phyloP scores from a whole-genome alignment of 2,888 invertebrate genomes.

The Orthonevra nobilis region DNA sequence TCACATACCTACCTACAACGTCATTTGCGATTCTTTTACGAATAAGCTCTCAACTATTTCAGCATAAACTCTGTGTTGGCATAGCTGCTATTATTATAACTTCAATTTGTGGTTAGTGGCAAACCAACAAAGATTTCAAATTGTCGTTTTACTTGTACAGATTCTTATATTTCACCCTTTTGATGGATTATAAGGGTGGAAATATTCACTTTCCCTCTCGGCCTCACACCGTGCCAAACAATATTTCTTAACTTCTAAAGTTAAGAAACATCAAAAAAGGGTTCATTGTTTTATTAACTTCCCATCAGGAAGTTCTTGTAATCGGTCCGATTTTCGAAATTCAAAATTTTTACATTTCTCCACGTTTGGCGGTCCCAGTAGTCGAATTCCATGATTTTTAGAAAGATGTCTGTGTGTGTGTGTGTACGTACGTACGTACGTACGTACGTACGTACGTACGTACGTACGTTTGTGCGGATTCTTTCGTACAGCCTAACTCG shows the following conservation, averaged over 20 bases:
- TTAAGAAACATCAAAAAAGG: constrained; percentile 41
- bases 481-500: no score
- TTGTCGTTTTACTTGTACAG: constrained; percentile 28
- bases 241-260: constrained; percentile 48
- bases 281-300: constrained; percentile 55
- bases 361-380: no score
- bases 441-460: no score
- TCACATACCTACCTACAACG: constrained; percentile 44
- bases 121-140: constrained; percentile 39
- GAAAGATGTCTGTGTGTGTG: no score
- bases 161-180: constrained; percentile 1
- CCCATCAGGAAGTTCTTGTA: no score
- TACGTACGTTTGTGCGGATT: no score
- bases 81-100: constrained; percentile 40
- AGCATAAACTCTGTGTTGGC: constrained; percentile 29
- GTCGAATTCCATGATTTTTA: no score
- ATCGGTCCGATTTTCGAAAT: no score
- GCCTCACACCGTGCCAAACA: constrained; percentile 6
- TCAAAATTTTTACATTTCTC: no score
- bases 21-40: constrained; percentile 23
- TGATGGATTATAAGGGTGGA: constrained; percentile 42
- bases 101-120: constrained; percentile 45
- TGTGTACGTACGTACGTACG: no score
- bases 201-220: constrained; percentile 20
- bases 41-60: constrained; percentile 26